Percentiles rank a stretch among this genome's conserved stretches.
phyloP scores from a whole-genome alignment of 37 sponge, comb jelly and placozoan species.

The Ianthella basta region DNA sequence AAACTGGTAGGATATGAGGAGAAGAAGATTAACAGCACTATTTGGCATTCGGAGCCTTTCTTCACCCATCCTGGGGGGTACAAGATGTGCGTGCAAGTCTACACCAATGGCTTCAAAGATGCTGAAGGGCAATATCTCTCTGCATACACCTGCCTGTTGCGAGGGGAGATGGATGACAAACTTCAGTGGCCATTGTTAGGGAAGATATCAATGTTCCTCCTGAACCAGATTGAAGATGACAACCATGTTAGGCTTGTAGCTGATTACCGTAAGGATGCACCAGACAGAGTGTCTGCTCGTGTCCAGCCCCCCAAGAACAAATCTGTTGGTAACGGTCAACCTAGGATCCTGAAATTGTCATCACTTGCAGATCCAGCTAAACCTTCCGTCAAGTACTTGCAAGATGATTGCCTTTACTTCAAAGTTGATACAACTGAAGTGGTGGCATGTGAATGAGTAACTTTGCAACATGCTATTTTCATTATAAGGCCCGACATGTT shows the following conservation, averaged over 20 bases:
- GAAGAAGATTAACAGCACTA: too few species aligned
- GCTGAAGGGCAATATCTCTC: neutral
- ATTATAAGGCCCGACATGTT: too few species aligned
- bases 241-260: neutral
- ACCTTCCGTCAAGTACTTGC: neutral
- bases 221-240: neutral
- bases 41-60: constrained; percentile 3
- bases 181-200: neutral
- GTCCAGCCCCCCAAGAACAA: too few species aligned
- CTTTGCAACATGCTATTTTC: too few species aligned
- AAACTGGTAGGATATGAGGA: neutral
- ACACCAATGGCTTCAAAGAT: neutral
- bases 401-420: constrained; percentile 12
- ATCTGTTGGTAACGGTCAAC: too few species aligned
- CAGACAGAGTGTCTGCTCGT: too few species aligned
- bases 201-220: neutral
- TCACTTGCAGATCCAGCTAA: neutral
- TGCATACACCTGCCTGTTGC: neutral
- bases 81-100: constrained; percentile 5
- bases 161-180: neutral
- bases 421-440: neutral
- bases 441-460: too few species aligned
- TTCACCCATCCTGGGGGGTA: constrained; percentile 30
- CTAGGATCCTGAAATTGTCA: neutral
- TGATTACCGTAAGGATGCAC: neutral